A percentile compares a stretch with the other conserved stretches of the same genome.
Evolutionary conservation across 2,797 vertebrate genomes (phyloP).

Genomic region (Urophycis tenuis): DNA sequence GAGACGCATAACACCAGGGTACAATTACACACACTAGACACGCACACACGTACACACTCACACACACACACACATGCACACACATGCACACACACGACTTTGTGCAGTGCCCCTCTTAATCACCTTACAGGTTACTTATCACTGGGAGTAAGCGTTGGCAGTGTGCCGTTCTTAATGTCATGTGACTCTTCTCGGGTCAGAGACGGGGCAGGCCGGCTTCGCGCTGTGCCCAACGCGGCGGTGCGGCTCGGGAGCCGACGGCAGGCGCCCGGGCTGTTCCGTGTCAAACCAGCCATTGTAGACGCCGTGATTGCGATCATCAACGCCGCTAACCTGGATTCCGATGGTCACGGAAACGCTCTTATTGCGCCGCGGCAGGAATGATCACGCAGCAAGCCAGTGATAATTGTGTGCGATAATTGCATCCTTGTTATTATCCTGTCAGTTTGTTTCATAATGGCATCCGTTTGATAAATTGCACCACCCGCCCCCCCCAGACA

Average conservation of each 20-base stretch:
- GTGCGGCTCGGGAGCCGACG: too few species aligned
- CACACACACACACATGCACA: conserved; percentile 4
- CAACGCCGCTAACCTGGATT: not conserved
- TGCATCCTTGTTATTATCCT: not conserved
- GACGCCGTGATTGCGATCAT: not conserved
- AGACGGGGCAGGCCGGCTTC: conserved; percentile 52
- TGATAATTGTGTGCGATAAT: not conserved
- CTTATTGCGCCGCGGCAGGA: not conserved
- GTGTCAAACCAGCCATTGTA: not conserved
- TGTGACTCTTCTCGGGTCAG: conserved; percentile 50
- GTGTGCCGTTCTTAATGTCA: conserved; percentile 67
- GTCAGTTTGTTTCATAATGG: not conserved
- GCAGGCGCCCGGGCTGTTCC: not conserved
- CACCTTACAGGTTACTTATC: conserved; percentile 59
- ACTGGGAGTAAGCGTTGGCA: conserved; percentile 50
- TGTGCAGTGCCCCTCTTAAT: conserved; percentile 55
- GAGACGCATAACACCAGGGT: too few species aligned
- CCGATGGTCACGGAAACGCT: not conserved
- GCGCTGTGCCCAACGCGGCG: conserved; percentile 22
- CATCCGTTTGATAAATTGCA: not conserved
- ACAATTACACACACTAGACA: not conserved
- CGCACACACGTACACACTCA: conserved; percentile 5
- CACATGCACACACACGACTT: conserved; percentile 14
- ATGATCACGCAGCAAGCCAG: not conserved
- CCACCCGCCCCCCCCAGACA: not conserved